A percentile compares a stretch with the other conserved stretches of the same genome.
phyloP scores from a whole-genome alignment of 1,140 invertebrate genomes.

The Pomacea maculata region DNA sequence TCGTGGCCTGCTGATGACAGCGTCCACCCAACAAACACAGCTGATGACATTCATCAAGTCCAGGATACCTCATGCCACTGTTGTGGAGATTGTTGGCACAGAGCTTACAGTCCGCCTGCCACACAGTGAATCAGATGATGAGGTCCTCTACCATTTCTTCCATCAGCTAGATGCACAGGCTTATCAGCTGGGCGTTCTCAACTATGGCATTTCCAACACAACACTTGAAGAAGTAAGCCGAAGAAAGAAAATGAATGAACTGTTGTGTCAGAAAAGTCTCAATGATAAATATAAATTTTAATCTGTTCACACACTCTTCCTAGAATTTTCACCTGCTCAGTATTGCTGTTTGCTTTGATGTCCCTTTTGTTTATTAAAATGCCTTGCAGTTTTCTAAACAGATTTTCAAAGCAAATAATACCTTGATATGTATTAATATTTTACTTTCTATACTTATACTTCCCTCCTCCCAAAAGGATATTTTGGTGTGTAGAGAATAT shows the following conservation, averaged over 20 bases:
- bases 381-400: too few species aligned
- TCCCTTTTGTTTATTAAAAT: too few species aligned
- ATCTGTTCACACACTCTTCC: too few species aligned
- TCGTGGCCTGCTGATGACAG: neutral
- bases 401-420: too few species aligned
- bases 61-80: constrained; percentile 38
- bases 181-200: constrained; percentile 42
- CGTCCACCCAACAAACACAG: constrained; percentile 27
- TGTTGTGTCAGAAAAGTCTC: neutral
- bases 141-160: constrained; percentile 50
- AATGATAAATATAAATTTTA: too few species aligned
- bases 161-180: constrained; percentile 47
- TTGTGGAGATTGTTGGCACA: constrained; percentile 43
- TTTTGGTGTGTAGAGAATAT: too few species aligned
- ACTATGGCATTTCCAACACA: constrained; percentile 62
- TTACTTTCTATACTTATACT: too few species aligned
- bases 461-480: too few species aligned
- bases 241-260: neutral
- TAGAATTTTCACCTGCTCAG: too few species aligned
- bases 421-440: too few species aligned
- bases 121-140: constrained; percentile 6
- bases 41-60: constrained; percentile 33
- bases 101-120: constrained; percentile 66
- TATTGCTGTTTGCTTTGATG: too few species aligned
- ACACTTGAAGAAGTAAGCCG: constrained; percentile 60